phyloP scores from a whole-genome alignment of 2,113 vertebrate species.

The Regulus satrapa region DNA sequence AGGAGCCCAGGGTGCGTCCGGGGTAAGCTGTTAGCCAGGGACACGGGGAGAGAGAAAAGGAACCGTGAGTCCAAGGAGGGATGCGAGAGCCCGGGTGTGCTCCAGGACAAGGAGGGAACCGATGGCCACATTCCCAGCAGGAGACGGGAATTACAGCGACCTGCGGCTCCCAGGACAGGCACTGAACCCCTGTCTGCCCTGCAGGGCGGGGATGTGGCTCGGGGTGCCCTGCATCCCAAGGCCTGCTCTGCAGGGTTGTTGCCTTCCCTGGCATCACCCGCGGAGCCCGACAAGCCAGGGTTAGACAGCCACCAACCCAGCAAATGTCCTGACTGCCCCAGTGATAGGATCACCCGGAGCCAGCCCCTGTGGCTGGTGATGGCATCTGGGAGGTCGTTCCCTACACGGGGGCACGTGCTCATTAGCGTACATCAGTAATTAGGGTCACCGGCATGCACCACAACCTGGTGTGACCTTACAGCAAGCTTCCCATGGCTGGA shows the following conservation, averaged over 20 bases:
- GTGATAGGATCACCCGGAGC: neutral
- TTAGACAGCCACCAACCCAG: neutral
- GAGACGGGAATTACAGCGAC: neutral
- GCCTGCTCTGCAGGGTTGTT: neutral
- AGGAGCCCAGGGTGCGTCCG: constrained; percentile 89
- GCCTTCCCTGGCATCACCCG: neutral
- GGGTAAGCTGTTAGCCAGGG: constrained; percentile 87
- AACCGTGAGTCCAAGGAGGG: constrained; percentile 50
- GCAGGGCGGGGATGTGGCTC: accelerated
- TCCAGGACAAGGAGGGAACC: neutral
- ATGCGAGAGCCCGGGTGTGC: neutral
- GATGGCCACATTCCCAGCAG: neutral
- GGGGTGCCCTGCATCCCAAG: neutral
- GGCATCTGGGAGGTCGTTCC: neutral
- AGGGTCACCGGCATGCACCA: neutral
- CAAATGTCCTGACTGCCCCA: neutral
- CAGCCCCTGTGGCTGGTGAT: neutral
- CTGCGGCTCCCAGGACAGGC: neutral
- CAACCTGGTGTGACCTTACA: neutral
- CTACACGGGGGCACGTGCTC: neutral
- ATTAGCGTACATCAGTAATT: neutral
- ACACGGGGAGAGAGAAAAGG: constrained; percentile 70
- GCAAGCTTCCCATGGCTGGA: neutral
- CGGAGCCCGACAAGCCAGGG: neutral
- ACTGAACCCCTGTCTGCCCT: neutral